A percentile compares a stretch with the other conserved stretches of the same genome.
phyloP scores from a whole-genome alignment of 2,113 vertebrate genomes.

The Galeopterus variegatus region DNA sequence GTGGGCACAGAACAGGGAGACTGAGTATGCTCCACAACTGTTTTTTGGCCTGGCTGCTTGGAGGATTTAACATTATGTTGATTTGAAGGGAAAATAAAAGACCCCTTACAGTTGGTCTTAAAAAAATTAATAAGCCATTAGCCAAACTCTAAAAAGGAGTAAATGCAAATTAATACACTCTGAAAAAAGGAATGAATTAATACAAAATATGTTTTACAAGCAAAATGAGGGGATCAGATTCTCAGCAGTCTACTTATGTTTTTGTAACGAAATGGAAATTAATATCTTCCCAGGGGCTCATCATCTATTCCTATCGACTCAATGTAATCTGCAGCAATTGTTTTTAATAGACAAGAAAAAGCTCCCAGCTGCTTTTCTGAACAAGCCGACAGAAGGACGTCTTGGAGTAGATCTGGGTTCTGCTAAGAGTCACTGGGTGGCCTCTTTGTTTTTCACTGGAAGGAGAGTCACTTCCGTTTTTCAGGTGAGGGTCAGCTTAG shows the following conservation, averaged over 20 bases:
- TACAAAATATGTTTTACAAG: conserved; percentile 66
- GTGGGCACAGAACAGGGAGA: background rate
- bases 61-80: conserved; percentile 40
- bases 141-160: conserved; percentile 62
- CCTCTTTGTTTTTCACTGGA: conserved; percentile 37
- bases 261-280: conserved; percentile 80
- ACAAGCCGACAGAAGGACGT: conserved; percentile 52
- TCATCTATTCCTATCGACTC: conserved; percentile 47
- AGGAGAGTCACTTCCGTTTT: background rate
- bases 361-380: conserved; percentile 71
- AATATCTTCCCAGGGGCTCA: conserved; percentile 77
- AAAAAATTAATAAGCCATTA: conserved; percentile 72
- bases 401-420: background rate
- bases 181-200: conserved; percentile 59
- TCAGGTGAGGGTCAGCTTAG: background rate
- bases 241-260: conserved; percentile 75
- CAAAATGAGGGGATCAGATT: conserved; percentile 65
- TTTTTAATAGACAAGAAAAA: conserved; percentile 70
- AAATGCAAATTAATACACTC: conserved; percentile 73
- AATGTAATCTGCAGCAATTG: conserved; percentile 47
- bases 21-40: background rate
- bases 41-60: background rate
- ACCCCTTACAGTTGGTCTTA: conserved; percentile 20
- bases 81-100: conserved; percentile 15
- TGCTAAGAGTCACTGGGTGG: conserved; percentile 53